Conservation (phyloP, 2,113 vertebrate species). For the Lycaon pictus region DNA sequence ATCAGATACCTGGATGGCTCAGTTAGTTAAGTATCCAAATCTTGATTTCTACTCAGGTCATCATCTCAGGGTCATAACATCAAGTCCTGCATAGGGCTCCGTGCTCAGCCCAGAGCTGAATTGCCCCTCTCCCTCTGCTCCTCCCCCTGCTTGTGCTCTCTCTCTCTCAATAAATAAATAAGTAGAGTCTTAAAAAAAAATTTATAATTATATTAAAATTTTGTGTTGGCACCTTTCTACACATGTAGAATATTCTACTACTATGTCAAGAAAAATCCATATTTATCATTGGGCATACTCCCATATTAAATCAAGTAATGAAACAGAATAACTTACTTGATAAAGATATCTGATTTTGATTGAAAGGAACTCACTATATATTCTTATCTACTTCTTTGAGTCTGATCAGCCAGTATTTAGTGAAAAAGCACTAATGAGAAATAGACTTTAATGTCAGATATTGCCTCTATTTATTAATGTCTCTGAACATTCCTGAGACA, state of each 20-base stretch:
- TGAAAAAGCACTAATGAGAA: background rate
- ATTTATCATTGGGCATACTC: background rate
- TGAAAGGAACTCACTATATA: conserved; percentile 7
- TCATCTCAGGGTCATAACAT: background rate
- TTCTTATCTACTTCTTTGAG: background rate
- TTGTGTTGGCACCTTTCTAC: conserved; percentile 14
- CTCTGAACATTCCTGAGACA: conserved; percentile 40
- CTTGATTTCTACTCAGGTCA: background rate
- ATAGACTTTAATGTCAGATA: background rate
- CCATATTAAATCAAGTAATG: conserved; percentile 11
- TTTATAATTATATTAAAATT: background rate
- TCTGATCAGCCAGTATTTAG: background rate
- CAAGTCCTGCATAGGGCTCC: background rate
- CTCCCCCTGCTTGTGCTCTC: background rate
- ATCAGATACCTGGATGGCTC: background rate
- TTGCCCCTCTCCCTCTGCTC: background rate
- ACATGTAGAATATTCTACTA: background rate
- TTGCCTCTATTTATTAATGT: background rate
- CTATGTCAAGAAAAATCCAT: background rate
- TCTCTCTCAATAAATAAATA: background rate
- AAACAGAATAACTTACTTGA: conserved; percentile 4
- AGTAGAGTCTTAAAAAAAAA: background rate
- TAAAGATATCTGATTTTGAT: background rate
- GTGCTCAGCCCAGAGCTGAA: background rate
- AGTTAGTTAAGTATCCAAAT: background rate